Evolutionary conservation across 2,113 vertebrate species (phyloP).

Genomic region (mouse (Mus musculus)): GRCm39 chr8:17501001-17501500

Average conservation of each 20-base stretch:
- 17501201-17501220: slow-evolving; percentile 54
- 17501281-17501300: not conserved
- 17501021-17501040: not conserved
- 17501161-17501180: not conserved
- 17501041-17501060: not conserved
- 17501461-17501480: not conserved
- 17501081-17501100: not conserved
- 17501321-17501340: not conserved
- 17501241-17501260: not conserved
- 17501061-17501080: not conserved
- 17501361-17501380: not conserved
- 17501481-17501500: not conserved
- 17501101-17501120: not conserved
- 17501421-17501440: not conserved
- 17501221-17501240: not conserved
- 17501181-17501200: slow-evolving; percentile 28
- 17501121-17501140: not conserved
- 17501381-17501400: not conserved
- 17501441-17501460: not conserved
- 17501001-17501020: not conserved
- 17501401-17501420: not conserved
- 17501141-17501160: not conserved
- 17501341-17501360: not conserved
- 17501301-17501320: not conserved
- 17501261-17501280: not conserved